Conservation (phyloP, 2,888 invertebrate species). For the Ischnura elegans region DNA sequence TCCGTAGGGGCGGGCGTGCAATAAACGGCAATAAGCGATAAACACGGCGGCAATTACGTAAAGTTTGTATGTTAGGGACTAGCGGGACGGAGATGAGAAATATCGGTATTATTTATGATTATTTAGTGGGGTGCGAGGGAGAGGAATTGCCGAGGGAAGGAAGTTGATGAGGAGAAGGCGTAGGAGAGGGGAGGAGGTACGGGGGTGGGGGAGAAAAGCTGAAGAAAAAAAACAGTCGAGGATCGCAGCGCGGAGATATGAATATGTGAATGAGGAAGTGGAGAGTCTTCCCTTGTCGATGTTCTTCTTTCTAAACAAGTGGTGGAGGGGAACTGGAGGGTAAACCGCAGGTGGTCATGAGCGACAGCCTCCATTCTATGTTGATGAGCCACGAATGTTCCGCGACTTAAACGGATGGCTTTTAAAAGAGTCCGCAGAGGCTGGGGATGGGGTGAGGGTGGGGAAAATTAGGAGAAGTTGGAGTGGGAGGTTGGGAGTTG, state of each 20-base stretch:
- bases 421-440: slow-evolving; percentile 8
- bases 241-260: slow-evolving; percentile 6
- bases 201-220: neutral
- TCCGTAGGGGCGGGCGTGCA: neutral
- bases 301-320: neutral
- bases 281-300: neutral
- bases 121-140: too few relatives aligned
- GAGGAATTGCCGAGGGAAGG: neutral
- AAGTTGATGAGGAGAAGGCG: neutral
- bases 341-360: slow-evolving; percentile 43
- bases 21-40: neutral
- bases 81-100: too few relatives aligned
- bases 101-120: too few relatives aligned
- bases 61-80: too few relatives aligned
- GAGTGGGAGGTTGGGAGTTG: neutral
- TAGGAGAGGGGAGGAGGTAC: neutral
- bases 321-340: neutral
- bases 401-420: slow-evolving; percentile 39
- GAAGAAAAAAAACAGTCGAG: neutral
- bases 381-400: slow-evolving; percentile 54
- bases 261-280: slow-evolving; percentile 58
- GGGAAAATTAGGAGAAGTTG: neutral
- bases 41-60: neutral
- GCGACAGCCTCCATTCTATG: slow-evolving; percentile 50
- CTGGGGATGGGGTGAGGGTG: neutral